Evolutionary conservation across 2,113 vertebrate genomes (phyloP).

Genomic region (Hepsetus odoe): DNA sequence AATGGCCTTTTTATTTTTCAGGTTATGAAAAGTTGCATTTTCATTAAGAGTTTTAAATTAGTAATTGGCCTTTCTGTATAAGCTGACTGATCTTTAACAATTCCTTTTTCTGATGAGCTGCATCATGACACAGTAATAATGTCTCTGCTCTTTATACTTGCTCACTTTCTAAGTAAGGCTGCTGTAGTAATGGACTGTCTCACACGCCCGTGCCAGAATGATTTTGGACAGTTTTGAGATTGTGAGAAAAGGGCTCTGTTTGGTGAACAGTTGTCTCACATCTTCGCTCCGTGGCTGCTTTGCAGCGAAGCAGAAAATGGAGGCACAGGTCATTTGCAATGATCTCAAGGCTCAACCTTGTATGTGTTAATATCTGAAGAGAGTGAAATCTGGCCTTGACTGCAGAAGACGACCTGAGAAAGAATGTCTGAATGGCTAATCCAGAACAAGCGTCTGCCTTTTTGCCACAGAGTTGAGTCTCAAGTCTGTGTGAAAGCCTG

Average conservation of each 20-base stretch:
- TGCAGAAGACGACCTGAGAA: conserved; percentile 8
- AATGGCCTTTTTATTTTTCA: no score
- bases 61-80: no score
- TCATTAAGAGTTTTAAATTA: no score
- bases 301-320: background rate
- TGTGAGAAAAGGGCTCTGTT: background rate
- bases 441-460: conserved; percentile 51
- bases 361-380: conserved; percentile 12
- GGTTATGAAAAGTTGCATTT: background rate
- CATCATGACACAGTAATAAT: background rate
- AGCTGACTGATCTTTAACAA: background rate
- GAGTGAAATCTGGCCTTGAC: conserved; percentile 8
- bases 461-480: conserved; percentile 37
- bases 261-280: background rate
- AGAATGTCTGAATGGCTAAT: conserved; percentile 30
- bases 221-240: background rate
- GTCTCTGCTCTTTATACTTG: background rate
- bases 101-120: background rate
- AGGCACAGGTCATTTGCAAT: background rate
- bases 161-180: background rate
- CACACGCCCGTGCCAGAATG: background rate
- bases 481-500: conserved; percentile 37
- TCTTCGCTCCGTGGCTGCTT: background rate
- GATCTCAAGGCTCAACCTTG: conserved; percentile 20
- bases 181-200: background rate